Evolutionary conservation across 2,113 vertebrate genomes (phyloP), one percentile per base, ranked within the genome.

Genomic region (Toxostoma redivivum): DNA sequence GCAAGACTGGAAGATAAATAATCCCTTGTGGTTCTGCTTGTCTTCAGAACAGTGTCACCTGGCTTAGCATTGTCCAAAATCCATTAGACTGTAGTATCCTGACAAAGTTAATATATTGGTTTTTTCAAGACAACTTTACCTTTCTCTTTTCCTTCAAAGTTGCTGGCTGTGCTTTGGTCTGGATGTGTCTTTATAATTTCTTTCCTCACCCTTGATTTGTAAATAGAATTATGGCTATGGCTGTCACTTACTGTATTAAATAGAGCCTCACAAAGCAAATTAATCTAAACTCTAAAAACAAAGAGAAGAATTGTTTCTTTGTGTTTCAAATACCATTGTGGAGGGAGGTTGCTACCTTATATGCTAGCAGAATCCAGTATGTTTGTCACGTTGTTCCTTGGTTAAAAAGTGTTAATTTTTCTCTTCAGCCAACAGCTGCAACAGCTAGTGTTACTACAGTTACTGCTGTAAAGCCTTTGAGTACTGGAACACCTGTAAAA

Each of bases 361-460:
- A 8, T 1, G 3, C 40, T 81, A 35, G 57, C 37, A 50, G 61
- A 86, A 88, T 92, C 67, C 11, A 16, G 60, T 64, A 86, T 95
- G 87, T 89, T 83, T 67, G 58, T 85, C 65, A 92, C 50, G 62
- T 95, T 92, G 28, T 61, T 86, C 67, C 69, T 88, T 30, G 56
- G 35, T 90, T 79, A 69, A 92, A 71, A 96, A 97, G 92, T 95
- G 84, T 96, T 94, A 94, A 82, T 93, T 88, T 98, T 96, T 86
- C 50, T 81, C 97, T 97, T 92, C 93, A 98, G 98, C 72, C 97
- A 93, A 65, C 96, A 97, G 85, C 97, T 94, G 90, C 96, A 95
- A 64, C 97, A 86, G 42, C 94, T 48, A 98, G 27, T 94, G 95
- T 95, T 91, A 91, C 96, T 82, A 45, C 97, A 76, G 94, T 96